These are phyloP conservation scores for Apis laboriosa DNA, from an alignment of 1,140 invertebrate genomes.

Conservation along the genomic window DNA sequence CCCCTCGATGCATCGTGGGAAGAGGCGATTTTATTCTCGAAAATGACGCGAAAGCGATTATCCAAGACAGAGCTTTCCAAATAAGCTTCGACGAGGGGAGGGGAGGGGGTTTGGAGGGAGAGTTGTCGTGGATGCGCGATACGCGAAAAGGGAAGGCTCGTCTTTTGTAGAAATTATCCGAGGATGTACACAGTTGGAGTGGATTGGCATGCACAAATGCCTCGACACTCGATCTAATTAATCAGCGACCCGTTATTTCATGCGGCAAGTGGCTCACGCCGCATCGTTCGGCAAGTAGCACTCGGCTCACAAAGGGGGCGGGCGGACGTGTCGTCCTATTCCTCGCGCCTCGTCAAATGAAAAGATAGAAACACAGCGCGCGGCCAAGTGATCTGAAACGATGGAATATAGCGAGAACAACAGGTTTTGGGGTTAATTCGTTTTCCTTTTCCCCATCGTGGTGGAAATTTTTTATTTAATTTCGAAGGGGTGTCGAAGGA, in stretches of 20 bases:
- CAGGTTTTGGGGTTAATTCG: no score
- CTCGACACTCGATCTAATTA: conserved; percentile 75
- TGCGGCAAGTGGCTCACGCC: conserved; percentile 49
- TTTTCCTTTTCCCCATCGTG: no score
- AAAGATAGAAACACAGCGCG: conserved; percentile 6
- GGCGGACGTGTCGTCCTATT: conserved; percentile 25
- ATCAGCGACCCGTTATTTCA: conserved; percentile 72
- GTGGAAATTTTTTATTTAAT: not conserved
- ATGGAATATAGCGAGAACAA: not conserved
- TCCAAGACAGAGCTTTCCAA: not conserved
- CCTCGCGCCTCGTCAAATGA: not conserved
- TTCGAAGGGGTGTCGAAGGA: no score
- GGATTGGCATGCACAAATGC: conserved; percentile 54
- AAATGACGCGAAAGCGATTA: not conserved
- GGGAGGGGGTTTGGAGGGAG: no score
- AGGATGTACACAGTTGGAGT: conserved; percentile 30
- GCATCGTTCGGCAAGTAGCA: conserved; percentile 69
- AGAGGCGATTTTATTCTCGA: conserved; percentile 8
- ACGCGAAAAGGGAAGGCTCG: conserved; percentile 11
- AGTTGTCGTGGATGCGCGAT: not conserved
- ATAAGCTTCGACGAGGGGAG: not conserved
- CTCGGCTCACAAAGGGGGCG: conserved; percentile 61
- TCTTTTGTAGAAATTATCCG: conserved; percentile 9
- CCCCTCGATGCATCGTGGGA: not conserved
- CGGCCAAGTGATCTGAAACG: not conserved